These are phyloP conservation scores for Chaetura pelagica DNA, from an alignment of 2,113 vertebrate species.

Conservation along the genomic window DNA sequence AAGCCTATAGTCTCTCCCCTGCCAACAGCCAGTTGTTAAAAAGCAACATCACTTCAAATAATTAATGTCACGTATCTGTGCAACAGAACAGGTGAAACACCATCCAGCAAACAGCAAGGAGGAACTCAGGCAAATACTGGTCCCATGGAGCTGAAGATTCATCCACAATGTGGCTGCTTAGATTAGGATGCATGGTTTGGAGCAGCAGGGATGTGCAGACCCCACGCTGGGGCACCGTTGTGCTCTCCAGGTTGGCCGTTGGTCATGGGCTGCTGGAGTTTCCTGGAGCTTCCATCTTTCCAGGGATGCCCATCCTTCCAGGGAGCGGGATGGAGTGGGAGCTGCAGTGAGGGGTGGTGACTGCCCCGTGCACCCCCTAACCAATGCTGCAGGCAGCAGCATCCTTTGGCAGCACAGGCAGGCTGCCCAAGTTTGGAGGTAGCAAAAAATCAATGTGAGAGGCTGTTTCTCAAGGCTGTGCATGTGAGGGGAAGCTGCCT, in stretches of 20 bases:
- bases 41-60: neutral
- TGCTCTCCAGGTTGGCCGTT: neutral
- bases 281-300: no score
- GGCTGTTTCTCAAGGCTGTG: neutral
- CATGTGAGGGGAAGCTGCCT: neutral
- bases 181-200: neutral
- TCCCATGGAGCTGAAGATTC: neutral
- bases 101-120: neutral
- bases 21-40: neutral
- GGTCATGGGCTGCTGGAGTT: neutral
- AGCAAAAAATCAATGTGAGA: rapidly evolving
- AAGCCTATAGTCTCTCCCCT: neutral
- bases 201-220: neutral
- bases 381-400: neutral
- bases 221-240: rapidly evolving
- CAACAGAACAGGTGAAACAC: neutral
- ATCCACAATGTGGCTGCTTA: neutral
- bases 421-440: neutral
- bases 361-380: neutral
- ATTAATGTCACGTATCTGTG: neutral
- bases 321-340: neutral
- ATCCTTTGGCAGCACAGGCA: neutral
- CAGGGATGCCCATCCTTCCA: neutral
- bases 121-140: neutral
- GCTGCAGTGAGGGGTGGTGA: neutral